These are phyloP conservation scores for Macrosteles quadrilineatus DNA, from an alignment of 1,140 invertebrate species.

Conservation along the genomic window DNA sequence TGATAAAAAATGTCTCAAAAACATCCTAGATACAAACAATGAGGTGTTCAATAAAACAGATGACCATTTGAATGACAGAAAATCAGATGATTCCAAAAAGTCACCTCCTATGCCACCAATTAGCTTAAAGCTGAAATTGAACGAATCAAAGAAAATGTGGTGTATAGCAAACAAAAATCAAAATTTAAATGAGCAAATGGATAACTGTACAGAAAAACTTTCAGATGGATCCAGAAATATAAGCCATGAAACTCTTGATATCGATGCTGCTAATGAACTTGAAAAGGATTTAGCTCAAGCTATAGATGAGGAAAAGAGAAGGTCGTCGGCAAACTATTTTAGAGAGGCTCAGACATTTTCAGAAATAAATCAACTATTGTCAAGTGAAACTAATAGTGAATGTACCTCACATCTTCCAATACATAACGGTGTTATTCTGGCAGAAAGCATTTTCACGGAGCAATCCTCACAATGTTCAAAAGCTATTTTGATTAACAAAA, in stretches of 20 bases:
- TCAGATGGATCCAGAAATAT: neutral
- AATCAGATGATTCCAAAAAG: neutral
- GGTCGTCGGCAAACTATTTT: neutral
- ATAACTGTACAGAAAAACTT: too few relatives aligned
- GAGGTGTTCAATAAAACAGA: neutral
- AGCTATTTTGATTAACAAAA: too few relatives aligned
- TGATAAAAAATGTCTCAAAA: conserved; percentile 8
- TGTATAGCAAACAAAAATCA: conserved; percentile 19
- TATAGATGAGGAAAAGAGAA: neutral
- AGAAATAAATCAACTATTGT: too few relatives aligned
- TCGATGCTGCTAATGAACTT: neutral
- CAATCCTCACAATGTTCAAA: too few relatives aligned
- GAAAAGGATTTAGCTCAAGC: neutral
- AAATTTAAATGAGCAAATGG: neutral
- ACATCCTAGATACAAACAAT: neutral
- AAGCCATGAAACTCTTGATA: neutral
- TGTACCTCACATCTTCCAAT: too few relatives aligned
- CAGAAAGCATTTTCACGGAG: too few relatives aligned
- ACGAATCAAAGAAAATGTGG: conserved; percentile 24
- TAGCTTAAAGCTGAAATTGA: conserved; percentile 18
- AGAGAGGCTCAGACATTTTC: too few relatives aligned
- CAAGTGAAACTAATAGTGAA: too few relatives aligned
- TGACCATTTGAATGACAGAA: neutral
- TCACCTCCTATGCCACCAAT: conserved; percentile 18
- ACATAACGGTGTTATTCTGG: too few relatives aligned